phyloP scores from a whole-genome alignment of 2,888 invertebrate genomes.

The Chironomus riparius region DNA sequence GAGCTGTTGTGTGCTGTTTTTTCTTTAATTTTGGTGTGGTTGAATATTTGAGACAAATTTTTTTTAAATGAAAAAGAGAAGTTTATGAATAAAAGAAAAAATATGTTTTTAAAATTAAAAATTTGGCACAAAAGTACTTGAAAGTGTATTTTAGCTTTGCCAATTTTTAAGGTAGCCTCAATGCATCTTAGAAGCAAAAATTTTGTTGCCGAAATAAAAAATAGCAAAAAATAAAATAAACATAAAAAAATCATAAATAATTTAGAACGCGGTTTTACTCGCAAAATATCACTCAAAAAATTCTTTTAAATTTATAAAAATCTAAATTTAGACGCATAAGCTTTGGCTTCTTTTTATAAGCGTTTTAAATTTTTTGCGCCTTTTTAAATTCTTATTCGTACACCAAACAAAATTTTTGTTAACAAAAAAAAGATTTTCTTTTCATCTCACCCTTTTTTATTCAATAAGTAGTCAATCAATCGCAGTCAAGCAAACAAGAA shows the following conservation, averaged over 20 bases:
- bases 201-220: neutral
- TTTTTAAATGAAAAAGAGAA: too few relatives aligned
- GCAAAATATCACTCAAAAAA: conserved; percentile 24
- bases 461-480: conserved; percentile 1
- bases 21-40: too few relatives aligned
- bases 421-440: neutral
- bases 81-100: too few relatives aligned
- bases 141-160: too few relatives aligned
- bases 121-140: too few relatives aligned
- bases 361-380: neutral
- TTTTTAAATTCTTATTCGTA: neutral
- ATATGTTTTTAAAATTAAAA: too few relatives aligned
- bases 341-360: too few relatives aligned
- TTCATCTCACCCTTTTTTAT: neutral
- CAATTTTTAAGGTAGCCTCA: neutral
- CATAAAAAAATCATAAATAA: conserved; percentile 3
- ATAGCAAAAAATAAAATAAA: neutral
- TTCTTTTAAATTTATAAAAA: neutral
- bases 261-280: conserved; percentile 19
- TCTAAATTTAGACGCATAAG: neutral
- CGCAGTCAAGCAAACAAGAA: conserved; percentile 7
- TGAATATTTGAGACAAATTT: too few relatives aligned
- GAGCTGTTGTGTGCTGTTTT: too few relatives aligned
- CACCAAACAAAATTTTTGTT: too few relatives aligned
- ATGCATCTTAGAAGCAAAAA: neutral